phyloP scores from a whole-genome alignment of 2,113 vertebrate species.

The Zosterops japonicus region DNA sequence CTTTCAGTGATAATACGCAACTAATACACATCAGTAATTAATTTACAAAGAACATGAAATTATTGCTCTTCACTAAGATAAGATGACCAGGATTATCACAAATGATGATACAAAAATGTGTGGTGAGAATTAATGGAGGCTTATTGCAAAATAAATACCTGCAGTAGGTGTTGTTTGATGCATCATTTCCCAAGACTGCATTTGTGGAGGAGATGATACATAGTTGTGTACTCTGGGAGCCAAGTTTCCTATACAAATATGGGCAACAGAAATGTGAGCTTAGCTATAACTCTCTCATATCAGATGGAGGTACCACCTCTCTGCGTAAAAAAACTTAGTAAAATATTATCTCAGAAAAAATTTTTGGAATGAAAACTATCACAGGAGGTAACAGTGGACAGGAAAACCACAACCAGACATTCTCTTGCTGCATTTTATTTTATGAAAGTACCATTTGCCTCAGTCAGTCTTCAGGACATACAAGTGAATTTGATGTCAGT shows the following conservation, averaged over 20 bases:
- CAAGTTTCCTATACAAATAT: background rate
- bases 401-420: background rate
- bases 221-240: background rate
- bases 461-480: background rate
- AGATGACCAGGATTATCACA: background rate
- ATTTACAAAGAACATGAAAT: background rate
- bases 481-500: background rate
- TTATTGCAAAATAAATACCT: background rate
- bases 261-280: background rate
- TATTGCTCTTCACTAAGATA: background rate
- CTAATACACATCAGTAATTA: background rate
- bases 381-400: background rate
- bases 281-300: background rate
- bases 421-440: background rate
- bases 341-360: conserved; percentile 23
- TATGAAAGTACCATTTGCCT: background rate
- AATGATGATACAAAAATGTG: background rate
- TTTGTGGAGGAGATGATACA: background rate
- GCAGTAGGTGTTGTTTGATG: background rate
- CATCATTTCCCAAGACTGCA: background rate
- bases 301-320: background rate
- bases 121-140: background rate
- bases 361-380: background rate
- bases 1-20: background rate
- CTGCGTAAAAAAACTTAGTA: background rate